These are phyloP conservation scores for Sitophilus oryzae DNA, from an alignment of 1,140 invertebrate species.

Conservation along the genomic window DNA sequence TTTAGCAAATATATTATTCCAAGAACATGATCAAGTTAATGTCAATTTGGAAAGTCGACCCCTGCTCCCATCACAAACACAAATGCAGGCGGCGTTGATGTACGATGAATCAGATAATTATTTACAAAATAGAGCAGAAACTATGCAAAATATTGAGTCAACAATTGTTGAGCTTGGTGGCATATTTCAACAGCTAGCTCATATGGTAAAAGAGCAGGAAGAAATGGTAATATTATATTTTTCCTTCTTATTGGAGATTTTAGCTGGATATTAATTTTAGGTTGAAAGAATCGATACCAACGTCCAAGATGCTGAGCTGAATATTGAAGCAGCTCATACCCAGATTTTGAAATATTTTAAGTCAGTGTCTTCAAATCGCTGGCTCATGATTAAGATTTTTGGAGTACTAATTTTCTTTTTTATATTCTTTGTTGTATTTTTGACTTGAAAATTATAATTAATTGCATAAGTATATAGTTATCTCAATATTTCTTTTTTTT, in stretches of 20 bases:
- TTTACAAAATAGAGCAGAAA: conserved; percentile 87
- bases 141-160: conserved; percentile 98
- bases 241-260: no score
- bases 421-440: conserved; percentile 96
- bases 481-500: no score
- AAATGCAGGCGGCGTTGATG: conserved; percentile 61
- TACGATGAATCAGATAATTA: conserved; percentile 86
- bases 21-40: conserved; percentile 69
- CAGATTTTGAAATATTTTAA: conserved; percentile 98
- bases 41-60: conserved; percentile 63
- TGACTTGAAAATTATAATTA: conserved; percentile 57
- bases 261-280: no score
- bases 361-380: conserved; percentile 93
- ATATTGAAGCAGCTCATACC: conserved; percentile 94
- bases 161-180: conserved; percentile 98
- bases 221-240: conserved; percentile 70
- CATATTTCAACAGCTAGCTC: conserved; percentile 96
- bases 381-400: conserved; percentile 99
- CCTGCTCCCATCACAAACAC: conserved; percentile 40
- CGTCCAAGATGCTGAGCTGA: conserved; percentile 90
- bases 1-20: conserved; percentile 43
- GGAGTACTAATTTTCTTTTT: conserved; percentile 98
- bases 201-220: conserved; percentile 99
- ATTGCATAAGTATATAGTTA: background rate
- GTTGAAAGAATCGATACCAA: conserved; percentile 93